phyloP scores from a whole-genome alignment of 2,797 vertebrate species.

The Falco berigora region DNA sequence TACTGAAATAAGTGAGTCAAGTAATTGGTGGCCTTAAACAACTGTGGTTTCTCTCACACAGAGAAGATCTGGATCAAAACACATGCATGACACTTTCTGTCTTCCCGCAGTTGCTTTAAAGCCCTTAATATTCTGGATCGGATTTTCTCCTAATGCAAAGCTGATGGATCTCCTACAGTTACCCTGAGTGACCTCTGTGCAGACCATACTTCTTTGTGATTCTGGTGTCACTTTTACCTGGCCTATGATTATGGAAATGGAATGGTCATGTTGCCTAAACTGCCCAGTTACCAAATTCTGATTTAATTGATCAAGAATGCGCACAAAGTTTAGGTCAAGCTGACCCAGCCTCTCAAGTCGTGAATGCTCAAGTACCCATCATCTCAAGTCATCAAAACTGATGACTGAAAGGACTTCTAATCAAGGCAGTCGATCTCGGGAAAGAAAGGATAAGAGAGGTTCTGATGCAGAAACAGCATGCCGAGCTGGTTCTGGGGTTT shows the following conservation, averaged over 20 bases:
- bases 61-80: neutral
- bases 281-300: no score
- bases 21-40: neutral
- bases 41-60: neutral
- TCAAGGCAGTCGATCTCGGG: no score
- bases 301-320: no score
- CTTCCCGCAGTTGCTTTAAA: neutral
- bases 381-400: no score
- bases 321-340: no score
- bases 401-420: no score
- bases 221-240: neutral
- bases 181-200: neutral
- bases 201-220: neutral
- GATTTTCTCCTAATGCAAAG: neutral
- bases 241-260: neutral
- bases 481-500: no score
- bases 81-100: neutral
- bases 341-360: no score
- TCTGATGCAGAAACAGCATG: no score
- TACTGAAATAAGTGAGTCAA: neutral
- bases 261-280: neutral
- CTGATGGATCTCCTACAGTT: neutral
- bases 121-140: neutral
- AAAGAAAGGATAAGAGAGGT: no score
- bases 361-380: no score